phyloP scores from a whole-genome alignment of 2,113 vertebrate species.

The Sapayoa aenigma region DNA sequence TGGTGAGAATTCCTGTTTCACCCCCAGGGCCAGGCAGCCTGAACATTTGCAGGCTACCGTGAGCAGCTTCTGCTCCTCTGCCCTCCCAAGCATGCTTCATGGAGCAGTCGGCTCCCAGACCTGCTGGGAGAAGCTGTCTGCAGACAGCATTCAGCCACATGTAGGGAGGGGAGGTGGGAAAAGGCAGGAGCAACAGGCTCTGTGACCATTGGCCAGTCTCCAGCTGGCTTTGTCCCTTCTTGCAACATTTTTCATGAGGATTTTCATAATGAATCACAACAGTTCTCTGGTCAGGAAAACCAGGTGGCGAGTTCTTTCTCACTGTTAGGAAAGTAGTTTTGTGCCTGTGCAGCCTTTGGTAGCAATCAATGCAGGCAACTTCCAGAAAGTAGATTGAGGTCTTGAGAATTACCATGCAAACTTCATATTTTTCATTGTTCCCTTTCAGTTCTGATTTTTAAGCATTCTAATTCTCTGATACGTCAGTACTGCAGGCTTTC shows the following conservation, averaged over 20 bases:
- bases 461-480: neutral
- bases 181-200: neutral
- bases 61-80: neutral
- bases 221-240: neutral
- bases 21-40: neutral
- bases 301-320: neutral
- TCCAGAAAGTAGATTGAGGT: neutral
- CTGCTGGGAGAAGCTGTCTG: neutral
- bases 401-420: neutral
- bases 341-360: neutral
- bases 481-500: neutral
- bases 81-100: neutral
- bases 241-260: neutral
- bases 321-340: neutral
- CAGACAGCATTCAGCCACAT: neutral
- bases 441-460: neutral
- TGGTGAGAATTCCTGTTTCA: neutral
- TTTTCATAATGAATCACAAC: neutral
- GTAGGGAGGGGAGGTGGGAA: neutral
- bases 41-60: rapidly evolving
- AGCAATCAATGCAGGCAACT: neutral
- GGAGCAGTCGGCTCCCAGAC: neutral
- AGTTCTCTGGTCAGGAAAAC: neutral
- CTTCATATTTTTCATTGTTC: neutral
- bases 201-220: neutral